These are phyloP conservation scores for Alectura lathami DNA, from an alignment of 2,113 vertebrate genomes.

Conservation along the genomic window DNA sequence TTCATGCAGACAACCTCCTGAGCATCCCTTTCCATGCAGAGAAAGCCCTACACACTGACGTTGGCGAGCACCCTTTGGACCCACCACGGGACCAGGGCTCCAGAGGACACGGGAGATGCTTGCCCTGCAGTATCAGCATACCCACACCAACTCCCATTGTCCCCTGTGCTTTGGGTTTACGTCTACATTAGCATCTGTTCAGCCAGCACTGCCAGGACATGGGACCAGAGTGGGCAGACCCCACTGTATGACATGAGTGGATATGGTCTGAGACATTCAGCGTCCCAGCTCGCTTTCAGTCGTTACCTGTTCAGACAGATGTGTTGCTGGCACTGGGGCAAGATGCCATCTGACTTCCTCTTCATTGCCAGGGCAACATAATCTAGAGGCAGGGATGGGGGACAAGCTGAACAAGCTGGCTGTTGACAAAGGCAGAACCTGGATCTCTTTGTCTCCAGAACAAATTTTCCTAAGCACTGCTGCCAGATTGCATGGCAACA, in stretches of 20 bases:
- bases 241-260: fast-evolving
- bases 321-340: slow-evolving; percentile 21
- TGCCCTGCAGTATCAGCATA: neutral
- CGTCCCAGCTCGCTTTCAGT: fast-evolving
- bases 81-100: neutral
- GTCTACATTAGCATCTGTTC: neutral
- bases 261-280: neutral
- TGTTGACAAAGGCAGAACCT: neutral
- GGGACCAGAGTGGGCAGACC: neutral
- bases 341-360: slow-evolving; percentile 51
- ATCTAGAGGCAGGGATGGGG: slow-evolving; percentile 32
- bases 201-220: neutral
- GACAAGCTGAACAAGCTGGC: neutral
- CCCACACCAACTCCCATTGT: neutral
- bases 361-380: neutral
- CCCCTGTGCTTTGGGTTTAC: neutral
- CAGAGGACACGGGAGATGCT: neutral
- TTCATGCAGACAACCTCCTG: neutral
- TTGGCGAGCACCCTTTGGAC: neutral
- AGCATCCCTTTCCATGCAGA: fast-evolving
- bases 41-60: neutral
- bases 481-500: neutral
- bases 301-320: slow-evolving; percentile 52
- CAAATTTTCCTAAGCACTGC: neutral
- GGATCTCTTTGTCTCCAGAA: neutral